Percentiles rank a stretch among this genome's conserved stretches.
Conservation (phyloP, 2,888 invertebrate species). For the Temnothorax unifasciatus region DNA sequence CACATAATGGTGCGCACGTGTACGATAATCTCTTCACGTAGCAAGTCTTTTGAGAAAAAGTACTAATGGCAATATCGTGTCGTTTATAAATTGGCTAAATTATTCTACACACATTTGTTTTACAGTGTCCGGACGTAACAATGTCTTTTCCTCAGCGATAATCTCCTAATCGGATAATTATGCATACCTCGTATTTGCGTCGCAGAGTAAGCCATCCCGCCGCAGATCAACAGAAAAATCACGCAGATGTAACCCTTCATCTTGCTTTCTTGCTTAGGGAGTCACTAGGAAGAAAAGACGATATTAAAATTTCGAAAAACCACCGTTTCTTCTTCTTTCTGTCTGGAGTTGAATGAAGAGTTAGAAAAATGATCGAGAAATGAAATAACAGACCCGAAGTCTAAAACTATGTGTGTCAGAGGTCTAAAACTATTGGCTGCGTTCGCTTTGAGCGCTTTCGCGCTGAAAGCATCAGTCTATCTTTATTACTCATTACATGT, state of each 20-base stretch:
- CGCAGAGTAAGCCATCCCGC: background rate
- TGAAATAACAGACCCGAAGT: too few species aligned
- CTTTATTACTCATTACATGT: too few species aligned
- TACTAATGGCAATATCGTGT: background rate
- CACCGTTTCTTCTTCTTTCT: background rate
- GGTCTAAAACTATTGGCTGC: too few species aligned
- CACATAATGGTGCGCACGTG: background rate
- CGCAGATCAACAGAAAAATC: slow-evolving; percentile 48
- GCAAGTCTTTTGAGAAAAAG: background rate
- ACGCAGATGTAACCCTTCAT: slow-evolving; percentile 57
- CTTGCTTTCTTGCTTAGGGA: background rate
- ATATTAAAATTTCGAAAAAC: slow-evolving; percentile 4
- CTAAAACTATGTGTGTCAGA: too few species aligned
- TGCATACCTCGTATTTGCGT: slow-evolving; percentile 57
- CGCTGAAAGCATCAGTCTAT: too few species aligned
- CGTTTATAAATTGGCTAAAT: background rate
- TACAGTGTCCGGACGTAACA: background rate
- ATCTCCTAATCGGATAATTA: background rate
- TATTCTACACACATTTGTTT: background rate
- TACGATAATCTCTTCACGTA: background rate
- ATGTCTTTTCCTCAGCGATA: background rate
- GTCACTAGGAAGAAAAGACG: background rate
- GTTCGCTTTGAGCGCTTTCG: too few species aligned
- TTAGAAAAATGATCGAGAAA: too few species aligned
- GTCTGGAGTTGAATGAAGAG: too few species aligned